phyloP scores from a whole-genome alignment of 2,888 invertebrate genomes.

The Diplolepis rosae region DNA sequence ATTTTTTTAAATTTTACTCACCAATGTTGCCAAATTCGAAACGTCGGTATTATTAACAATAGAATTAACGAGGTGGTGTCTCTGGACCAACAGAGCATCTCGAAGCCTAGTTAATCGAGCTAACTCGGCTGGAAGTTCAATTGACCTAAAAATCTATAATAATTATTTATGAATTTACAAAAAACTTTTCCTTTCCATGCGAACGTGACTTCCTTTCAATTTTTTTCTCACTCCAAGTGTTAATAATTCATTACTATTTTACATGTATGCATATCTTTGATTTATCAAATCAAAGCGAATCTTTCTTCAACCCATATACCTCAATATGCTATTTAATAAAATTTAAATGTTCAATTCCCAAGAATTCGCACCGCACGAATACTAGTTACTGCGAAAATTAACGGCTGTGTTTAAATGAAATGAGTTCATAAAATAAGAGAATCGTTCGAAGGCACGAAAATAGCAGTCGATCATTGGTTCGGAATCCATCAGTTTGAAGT shows the following conservation, averaged over 20 bases:
- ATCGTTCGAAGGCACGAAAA: constrained; percentile 1
- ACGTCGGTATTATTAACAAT: constrained; percentile 79
- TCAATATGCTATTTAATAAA: neutral
- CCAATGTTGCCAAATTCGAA: constrained; percentile 76
- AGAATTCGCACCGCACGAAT: neutral
- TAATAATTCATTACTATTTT: no score
- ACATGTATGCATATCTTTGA: no score
- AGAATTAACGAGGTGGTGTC: constrained; percentile 77
- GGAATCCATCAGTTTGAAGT: constrained; percentile 11
- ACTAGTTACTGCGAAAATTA: neutral
- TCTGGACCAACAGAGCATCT: constrained; percentile 75
- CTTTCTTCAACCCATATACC: no score
- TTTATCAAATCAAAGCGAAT: no score
- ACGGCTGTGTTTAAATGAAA: neutral
- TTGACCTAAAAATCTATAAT: constrained; percentile 82
- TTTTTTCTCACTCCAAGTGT: no score
- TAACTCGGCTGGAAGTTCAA: constrained; percentile 87
- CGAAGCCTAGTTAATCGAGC: constrained; percentile 77
- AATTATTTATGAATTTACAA: no score
- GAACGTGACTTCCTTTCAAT: no score
- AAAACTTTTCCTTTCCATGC: no score
- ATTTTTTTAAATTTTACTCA: constrained; percentile 59
- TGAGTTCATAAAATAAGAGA: constrained; percentile 13
- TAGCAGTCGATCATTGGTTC: constrained; percentile 25
- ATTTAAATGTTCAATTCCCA: neutral